Base-by-base conservation (phyloP, 2,888 invertebrate species). In the Cynaeus angustus region DNA sequence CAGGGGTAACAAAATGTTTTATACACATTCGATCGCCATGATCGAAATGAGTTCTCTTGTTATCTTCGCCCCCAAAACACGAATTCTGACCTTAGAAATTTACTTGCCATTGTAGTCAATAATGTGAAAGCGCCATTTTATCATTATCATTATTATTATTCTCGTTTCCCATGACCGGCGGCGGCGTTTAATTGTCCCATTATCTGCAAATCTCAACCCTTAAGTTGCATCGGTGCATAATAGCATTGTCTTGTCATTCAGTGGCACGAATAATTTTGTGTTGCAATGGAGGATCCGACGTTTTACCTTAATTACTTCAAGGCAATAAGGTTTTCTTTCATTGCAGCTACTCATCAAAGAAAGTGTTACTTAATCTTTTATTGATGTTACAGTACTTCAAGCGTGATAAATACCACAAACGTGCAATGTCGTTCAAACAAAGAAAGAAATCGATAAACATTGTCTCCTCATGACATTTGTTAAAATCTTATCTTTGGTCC, bases 101-200 rank as follows among this genome's bases (percentile, higher is more conserved):
- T 45, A 14, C 14, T 37, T 41, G 30, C 12, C 26, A 66, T 66
- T 66, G 66, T 66, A 56, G 46, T 53, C 53, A 65, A 65, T 55
- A 45, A 45, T 55, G 62, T 50, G 28, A 66, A 66, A 66, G 66
- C 66, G 33, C 26, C 14, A 50, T 26, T 16, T 61, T 59, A n/a
- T n/a, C n/a, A n/a, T 43, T 14, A 46, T 55, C 55, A 53, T 59
- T 38, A 38, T 62, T 62, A 68, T 68, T 64, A 68, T 68, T 62
- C 62, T 43, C 38, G 30, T 53, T 66, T 58, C 68, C 61, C 68
- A 62, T 61, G 61, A 21, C 28, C 50, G 61, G 37, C 30, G 14
- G 28, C 37, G 58, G 43, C 16, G 30, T 56, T 28, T 61, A 61
- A 61, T 61, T 61, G 46, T 13, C 61, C 21, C 37, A 61, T 46